Conservation (phyloP, 37 sponge, comb jelly and placozoan genomes). For the Agelas oroides region DNA sequence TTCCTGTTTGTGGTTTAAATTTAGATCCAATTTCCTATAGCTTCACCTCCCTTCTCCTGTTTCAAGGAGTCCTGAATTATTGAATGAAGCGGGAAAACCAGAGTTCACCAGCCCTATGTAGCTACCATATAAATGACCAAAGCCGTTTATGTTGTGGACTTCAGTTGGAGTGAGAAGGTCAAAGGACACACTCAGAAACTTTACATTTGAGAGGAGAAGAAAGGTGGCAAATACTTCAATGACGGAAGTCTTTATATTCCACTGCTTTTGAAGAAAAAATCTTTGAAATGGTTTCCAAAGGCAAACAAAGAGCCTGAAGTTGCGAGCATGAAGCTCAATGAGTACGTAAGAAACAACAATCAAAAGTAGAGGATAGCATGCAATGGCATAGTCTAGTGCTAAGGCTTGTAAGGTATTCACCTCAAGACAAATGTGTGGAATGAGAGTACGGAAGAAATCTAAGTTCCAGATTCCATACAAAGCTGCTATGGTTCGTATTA, state of each 20-base stretch:
- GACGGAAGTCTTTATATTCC: conserved; percentile 37
- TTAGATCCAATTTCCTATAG: too few species aligned
- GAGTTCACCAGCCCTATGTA: too few species aligned
- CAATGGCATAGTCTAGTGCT: conserved; percentile 23
- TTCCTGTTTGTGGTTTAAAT: too few species aligned
- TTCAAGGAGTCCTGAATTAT: too few species aligned
- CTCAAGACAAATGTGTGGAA: too few species aligned
- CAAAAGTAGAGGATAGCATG: conserved; percentile 18
- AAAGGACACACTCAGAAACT: conserved; percentile 39
- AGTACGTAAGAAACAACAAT: neutral
- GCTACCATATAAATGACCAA: conserved; percentile 20
- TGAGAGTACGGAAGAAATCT: too few species aligned
- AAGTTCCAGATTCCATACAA: too few species aligned
- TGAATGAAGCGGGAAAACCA: too few species aligned
- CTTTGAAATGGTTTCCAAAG: conserved; percentile 13
- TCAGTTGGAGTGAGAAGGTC: conserved; percentile 21
- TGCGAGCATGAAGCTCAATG: neutral
- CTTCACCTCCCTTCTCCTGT: too few species aligned
- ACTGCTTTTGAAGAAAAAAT: conserved; percentile 11
- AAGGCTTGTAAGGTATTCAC: neutral
- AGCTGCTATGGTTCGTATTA: too few species aligned
- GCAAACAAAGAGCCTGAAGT: neutral
- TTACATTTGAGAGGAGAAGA: conserved; percentile 62
- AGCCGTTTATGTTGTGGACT: neutral
- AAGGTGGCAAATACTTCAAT: conserved; percentile 66